Evolutionary conservation across 2,113 vertebrate species (phyloP), one percentile per base, ranked within the genome.

Genomic region (Ovis canadensis): DNA sequence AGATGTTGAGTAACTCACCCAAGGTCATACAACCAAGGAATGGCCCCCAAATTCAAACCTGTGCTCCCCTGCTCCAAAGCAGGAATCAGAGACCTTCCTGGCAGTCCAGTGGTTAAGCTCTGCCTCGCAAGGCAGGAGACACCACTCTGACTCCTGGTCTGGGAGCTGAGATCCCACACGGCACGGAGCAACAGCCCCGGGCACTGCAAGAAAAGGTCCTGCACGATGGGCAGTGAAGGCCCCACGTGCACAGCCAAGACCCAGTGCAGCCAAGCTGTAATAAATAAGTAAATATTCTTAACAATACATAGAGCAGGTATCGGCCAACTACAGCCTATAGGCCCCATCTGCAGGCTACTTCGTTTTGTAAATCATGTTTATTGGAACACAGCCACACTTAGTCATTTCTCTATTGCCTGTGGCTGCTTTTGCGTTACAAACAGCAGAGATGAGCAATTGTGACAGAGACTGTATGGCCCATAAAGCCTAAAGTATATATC

Each of bases 181-280:
- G 16, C 1, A 2, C 1, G 9, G 17, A 36, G 64, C 64, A 36
- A 3, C 64, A 21, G n/a, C n/a, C 64, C 64, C 2, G 0, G 3
- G 17, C 17, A 0, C 64, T 6, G 64, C 4, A 3, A 17, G 8
- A 11, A 11, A 67, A 19, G 16, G 2, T 1, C 64, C n/a, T 21
- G n/a, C 17, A 0, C 3, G 64, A 11, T 36, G 17, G 19, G 9
- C 64, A 21, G 5, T 10, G 64, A 10, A 21, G 64, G 33, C 5
- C 64, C 64, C 33, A 5, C 0, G 2, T 0, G n/a, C 9, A 0
- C 64, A 12, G 7, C n/a, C 19, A 21, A 10, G n/a, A 5, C n/a
- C n/a, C 64, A 5, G 9, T 3, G n/a, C 64, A 36, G 64, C 64
- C 17, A 11, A 11, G 3, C n/a, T 21, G n/a, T 5, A 6, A 36